Evolutionary conservation across 1,140 invertebrate genomes (phyloP).

Genomic region (Dinoponera quadriceps): DNA sequence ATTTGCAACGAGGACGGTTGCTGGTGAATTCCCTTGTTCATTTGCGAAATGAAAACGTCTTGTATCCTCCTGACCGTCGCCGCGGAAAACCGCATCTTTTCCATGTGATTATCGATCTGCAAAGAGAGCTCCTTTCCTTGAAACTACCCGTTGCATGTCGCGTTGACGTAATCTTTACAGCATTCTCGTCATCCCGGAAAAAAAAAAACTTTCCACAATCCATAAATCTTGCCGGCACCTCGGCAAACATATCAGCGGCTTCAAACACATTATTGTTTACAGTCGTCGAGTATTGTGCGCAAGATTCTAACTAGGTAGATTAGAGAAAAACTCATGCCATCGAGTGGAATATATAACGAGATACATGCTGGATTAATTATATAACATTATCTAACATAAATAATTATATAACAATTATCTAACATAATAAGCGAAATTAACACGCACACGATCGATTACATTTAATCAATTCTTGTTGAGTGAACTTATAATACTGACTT

Average conservation of each 20-base stretch:
- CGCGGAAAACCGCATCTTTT: conserved; percentile 80
- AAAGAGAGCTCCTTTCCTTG: conserved; percentile 48
- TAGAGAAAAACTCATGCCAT: not conserved
- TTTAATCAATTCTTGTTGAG: not conserved
- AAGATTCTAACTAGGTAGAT: conserved; percentile 30
- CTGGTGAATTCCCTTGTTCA: conserved; percentile 87
- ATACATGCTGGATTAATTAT: conserved; percentile 24
- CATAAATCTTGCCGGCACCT: conserved; percentile 44
- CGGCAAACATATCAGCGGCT: conserved; percentile 12
- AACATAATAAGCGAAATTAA: conserved; percentile 4
- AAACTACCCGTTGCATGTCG: not conserved
- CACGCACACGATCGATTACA: not conserved
- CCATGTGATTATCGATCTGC: conserved; percentile 84
- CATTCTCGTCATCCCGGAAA: not conserved
- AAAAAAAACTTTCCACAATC: conserved; percentile 28
- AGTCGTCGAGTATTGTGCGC: conserved; percentile 41
- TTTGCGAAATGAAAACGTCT: conserved; percentile 86
- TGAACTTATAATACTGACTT: not conserved
- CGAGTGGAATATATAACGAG: not conserved
- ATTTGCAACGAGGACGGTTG: conserved; percentile 88
- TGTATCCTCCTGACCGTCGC: conserved; percentile 83
- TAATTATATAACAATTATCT: too few species aligned
- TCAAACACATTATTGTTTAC: conserved; percentile 14
- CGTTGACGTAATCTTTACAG: not conserved
- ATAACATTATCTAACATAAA: not conserved